These are phyloP conservation scores for Celastrina argiolus DNA, from an alignment of 2,888 invertebrate genomes.

Conservation along the genomic window DNA sequence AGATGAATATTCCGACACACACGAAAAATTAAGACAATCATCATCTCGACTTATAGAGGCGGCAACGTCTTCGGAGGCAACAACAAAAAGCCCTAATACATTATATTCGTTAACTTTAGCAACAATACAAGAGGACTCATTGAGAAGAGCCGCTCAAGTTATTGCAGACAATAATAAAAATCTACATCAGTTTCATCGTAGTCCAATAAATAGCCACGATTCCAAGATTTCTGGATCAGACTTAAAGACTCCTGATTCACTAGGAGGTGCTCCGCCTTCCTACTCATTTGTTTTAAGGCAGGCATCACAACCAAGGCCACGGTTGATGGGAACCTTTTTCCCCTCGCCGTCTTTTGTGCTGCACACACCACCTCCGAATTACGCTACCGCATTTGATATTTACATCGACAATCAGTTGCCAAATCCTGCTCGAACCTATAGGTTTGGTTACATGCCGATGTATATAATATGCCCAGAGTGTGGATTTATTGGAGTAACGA, in stretches of 20 bases:
- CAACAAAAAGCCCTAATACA: neutral
- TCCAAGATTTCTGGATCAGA: conserved; percentile 39
- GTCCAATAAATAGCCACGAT: conserved; percentile 13
- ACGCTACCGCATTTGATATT: conserved; percentile 65
- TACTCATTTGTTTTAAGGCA: conserved; percentile 68
- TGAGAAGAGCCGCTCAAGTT: conserved; percentile 14
- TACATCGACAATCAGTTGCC: conserved; percentile 56
- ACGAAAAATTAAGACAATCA: neutral
- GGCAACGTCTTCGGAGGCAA: neutral
- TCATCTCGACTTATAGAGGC: neutral
- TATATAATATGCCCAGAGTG: conserved; percentile 60
- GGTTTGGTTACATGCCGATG: conserved; percentile 59
- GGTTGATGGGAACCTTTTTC: conserved; percentile 65
- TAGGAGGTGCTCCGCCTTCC: conserved; percentile 64
- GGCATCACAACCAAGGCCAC: conserved; percentile 55
- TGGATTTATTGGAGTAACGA: conserved; percentile 58
- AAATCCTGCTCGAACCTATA: conserved; percentile 47
- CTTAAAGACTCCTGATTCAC: conserved; percentile 56
- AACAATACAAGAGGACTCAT: conserved; percentile 24
- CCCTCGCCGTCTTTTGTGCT: conserved; percentile 66
- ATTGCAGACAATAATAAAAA: conserved; percentile 20
- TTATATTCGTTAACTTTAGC: conserved; percentile 28
- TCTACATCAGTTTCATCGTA: neutral
- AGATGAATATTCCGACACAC: neutral
- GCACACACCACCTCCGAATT: conserved; percentile 65